Evolutionary conservation across 2,888 invertebrate genomes (phyloP).

Genomic region (Ormyrus labotus): DNA sequence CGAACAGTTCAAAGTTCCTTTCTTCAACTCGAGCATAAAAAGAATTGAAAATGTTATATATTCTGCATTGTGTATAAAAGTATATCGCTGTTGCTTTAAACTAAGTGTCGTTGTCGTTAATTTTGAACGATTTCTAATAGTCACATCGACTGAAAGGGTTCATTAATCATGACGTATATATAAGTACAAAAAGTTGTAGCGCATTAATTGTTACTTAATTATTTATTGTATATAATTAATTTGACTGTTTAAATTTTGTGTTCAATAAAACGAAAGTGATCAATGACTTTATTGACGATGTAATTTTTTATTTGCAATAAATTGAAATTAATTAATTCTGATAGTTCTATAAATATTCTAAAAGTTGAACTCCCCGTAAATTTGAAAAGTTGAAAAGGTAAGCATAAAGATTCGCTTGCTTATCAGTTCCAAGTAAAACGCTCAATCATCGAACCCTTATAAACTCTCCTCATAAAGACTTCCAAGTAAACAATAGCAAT

Average conservation of each 20-base stretch:
- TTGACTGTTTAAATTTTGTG: slow-evolving; percentile 40
- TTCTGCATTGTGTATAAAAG: too few relatives aligned
- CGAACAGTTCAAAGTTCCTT: too few relatives aligned
- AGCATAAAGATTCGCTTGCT: slow-evolving; percentile 51
- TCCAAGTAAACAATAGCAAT: slow-evolving; percentile 30
- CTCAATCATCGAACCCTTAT: slow-evolving; percentile 46
- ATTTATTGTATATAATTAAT: slow-evolving; percentile 33
- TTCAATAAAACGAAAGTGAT: background rate
- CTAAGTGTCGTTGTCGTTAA: background rate
- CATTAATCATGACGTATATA: slow-evolving; percentile 12
- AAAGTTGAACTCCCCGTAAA: slow-evolving; percentile 23
- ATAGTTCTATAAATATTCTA: slow-evolving; percentile 34
- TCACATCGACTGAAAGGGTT: slow-evolving; percentile 9
- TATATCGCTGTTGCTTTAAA: too few relatives aligned
- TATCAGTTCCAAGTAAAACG: slow-evolving; percentile 49
- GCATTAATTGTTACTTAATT: slow-evolving; percentile 38
- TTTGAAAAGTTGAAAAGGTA: slow-evolving; percentile 34
- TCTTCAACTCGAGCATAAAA: too few relatives aligned
- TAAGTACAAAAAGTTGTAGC: slow-evolving; percentile 40
- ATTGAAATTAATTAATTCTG: slow-evolving; percentile 19
- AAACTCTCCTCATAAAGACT: slow-evolving; percentile 39
- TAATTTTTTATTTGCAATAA: slow-evolving; percentile 47
- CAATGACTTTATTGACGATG: slow-evolving; percentile 30
- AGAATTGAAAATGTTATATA: too few relatives aligned
- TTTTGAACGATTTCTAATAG: background rate